Evolutionary conservation across 2,797 vertebrate genomes (phyloP).

Genomic region (Tiaroga cobitis): DNA sequence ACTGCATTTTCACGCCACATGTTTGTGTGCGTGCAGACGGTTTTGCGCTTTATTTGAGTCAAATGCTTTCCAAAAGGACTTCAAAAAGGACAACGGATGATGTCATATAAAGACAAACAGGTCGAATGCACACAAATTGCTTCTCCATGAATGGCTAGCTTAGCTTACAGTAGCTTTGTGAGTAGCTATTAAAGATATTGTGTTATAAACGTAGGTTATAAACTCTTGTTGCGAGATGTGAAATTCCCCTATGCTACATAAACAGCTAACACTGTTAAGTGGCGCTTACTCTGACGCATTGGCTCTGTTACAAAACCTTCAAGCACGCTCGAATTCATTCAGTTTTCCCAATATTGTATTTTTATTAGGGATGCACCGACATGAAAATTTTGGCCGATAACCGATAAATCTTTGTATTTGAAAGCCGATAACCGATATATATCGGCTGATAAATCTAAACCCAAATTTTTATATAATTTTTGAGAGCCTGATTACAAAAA

Average conservation of each 20-base stretch:
- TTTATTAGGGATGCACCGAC: neutral
- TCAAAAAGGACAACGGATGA: conserved; percentile 25
- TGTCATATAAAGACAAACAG: conserved; percentile 10
- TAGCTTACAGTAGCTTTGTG: neutral
- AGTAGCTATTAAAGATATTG: neutral
- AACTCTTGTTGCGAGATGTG: neutral
- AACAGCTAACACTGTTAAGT: neutral
- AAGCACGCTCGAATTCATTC: neutral
- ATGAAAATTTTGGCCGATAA: too few relatives aligned
- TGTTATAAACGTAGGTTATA: neutral
- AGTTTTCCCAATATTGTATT: neutral
- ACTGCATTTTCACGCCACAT: conserved; percentile 63
- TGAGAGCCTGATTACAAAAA: too few relatives aligned
- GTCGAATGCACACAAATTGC: neutral
- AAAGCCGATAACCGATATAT: too few relatives aligned
- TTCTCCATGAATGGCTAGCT: conserved; percentile 15
- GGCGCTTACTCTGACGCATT: neutral
- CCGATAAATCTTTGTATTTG: too few relatives aligned
- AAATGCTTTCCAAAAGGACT: conserved; percentile 49
- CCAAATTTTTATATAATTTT: too few relatives aligned
- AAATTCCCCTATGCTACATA: neutral
- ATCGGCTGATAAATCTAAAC: too few relatives aligned
- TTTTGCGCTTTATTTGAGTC: conserved; percentile 20
- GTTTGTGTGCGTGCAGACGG: conserved; percentile 51
- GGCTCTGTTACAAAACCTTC: neutral